A percentile compares a stretch with the other conserved stretches of the same genome.
Conservation (phyloP, 2,888 invertebrate species). For the Campopleginae sp. region DNA sequence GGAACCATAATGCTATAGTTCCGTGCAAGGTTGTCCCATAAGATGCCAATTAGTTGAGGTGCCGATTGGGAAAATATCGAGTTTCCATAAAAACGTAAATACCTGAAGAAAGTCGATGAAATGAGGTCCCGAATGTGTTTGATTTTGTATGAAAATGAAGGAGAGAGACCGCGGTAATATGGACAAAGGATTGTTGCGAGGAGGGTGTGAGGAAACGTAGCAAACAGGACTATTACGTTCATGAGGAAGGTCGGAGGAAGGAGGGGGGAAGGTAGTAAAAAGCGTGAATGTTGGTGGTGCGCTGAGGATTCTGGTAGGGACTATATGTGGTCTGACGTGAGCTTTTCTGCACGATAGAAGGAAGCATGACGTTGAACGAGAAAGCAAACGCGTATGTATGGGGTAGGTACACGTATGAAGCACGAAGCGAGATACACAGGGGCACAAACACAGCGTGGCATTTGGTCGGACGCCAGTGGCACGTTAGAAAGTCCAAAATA, state of each 20-base stretch:
- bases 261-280: slow-evolving; percentile 29
- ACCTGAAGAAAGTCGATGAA: not conserved
- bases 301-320: slow-evolving; percentile 32
- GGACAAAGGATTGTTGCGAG: not conserved
- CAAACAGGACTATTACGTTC: slow-evolving; percentile 31
- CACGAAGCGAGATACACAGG: not conserved
- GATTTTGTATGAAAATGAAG: not conserved
- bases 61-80: not conserved
- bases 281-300: slow-evolving; percentile 39
- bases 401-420: not conserved
- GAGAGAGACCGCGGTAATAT: slow-evolving; percentile 6
- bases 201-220: slow-evolving; percentile 17
- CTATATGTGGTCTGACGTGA: slow-evolving; percentile 25
- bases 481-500: slow-evolving; percentile 80
- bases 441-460: slow-evolving; percentile 69
- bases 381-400: slow-evolving; percentile 24
- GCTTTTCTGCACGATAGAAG: slow-evolving; percentile 44
- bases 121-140: not conserved
- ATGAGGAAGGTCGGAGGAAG: not conserved
- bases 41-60: not conserved
- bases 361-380: slow-evolving; percentile 9
- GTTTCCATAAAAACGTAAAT: not conserved
- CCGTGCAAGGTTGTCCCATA: not conserved
- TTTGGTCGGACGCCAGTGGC: slow-evolving; percentile 81
- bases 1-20: no score